Evolutionary conservation across 2,797 vertebrate species (phyloP).

Genomic region (Leuciscus waleckii): DNA sequence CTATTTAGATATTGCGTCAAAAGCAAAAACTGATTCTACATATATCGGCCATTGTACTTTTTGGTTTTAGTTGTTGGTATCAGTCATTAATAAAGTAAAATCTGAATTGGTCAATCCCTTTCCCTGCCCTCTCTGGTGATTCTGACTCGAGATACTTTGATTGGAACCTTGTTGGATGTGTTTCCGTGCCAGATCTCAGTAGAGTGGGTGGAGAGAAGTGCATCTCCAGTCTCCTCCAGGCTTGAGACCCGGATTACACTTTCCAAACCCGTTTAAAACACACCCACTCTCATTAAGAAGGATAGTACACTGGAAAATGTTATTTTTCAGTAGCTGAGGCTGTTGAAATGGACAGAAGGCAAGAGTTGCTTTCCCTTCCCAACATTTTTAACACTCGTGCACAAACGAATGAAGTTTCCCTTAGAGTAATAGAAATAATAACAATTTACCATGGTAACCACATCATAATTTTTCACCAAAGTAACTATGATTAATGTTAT

Average conservation of each 20-base stretch:
- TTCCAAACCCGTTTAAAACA: constrained; percentile 44
- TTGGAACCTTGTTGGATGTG: neutral
- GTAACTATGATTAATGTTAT: neutral
- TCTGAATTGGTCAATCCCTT: neutral
- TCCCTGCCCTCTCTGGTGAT: neutral
- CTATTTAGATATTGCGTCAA: neutral
- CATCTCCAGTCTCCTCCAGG: constrained; percentile 4
- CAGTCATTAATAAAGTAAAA: neutral
- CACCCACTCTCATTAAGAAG: constrained; percentile 10
- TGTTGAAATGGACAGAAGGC: constrained; percentile 21
- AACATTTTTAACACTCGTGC: neutral
- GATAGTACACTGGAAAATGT: neutral
- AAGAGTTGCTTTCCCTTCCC: neutral
- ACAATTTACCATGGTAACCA: constrained; percentile 27
- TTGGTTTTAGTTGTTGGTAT: neutral
- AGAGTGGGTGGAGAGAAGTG: neutral
- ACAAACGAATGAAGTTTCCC: neutral
- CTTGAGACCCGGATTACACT: constrained; percentile 59
- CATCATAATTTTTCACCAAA: neutral
- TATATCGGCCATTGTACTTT: neutral
- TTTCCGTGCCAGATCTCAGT: constrained; percentile 13
- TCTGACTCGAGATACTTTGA: neutral
- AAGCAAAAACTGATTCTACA: neutral
- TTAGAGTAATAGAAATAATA: neutral
- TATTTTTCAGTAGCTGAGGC: constrained; percentile 34